These are phyloP conservation scores for Chaetodon trifasciatus DNA, from an alignment of 2,797 vertebrate species.

Conservation along the genomic window DNA sequence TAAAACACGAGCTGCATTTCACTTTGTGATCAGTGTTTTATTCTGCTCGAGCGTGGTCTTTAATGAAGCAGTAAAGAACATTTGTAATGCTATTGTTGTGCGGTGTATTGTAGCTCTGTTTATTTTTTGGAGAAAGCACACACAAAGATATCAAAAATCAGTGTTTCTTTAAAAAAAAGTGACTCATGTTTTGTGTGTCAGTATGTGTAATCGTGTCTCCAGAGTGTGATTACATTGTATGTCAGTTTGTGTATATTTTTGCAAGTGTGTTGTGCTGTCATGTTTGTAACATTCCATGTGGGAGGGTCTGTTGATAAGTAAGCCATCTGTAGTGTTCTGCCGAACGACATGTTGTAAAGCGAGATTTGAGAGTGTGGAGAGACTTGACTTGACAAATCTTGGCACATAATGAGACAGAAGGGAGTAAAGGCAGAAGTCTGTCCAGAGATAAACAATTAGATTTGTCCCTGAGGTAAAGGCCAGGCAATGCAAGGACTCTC, in stretches of 20 bases:
- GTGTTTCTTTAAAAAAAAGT: slow-evolving; percentile 62
- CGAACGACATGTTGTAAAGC: slow-evolving; percentile 88
- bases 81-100: slow-evolving; percentile 24
- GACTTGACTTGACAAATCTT: slow-evolving; percentile 92
- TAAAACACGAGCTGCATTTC: slow-evolving; percentile 21
- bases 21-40: slow-evolving; percentile 22
- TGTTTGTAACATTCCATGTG: slow-evolving; percentile 89
- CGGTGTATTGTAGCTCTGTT: slow-evolving; percentile 25
- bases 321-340: slow-evolving; percentile 91
- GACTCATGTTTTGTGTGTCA: slow-evolving; percentile 77
- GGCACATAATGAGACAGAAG: slow-evolving; percentile 91
- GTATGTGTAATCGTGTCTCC: slow-evolving; percentile 72
- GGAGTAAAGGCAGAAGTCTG: slow-evolving; percentile 89
- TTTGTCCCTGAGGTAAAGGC: slow-evolving; percentile 90
- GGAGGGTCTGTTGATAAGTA: slow-evolving; percentile 90
- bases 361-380: slow-evolving; percentile 88
- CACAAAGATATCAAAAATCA: slow-evolving; percentile 67
- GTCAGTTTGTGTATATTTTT: slow-evolving; percentile 85
- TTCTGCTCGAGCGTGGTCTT: slow-evolving; percentile 8
- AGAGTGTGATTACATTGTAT: slow-evolving; percentile 81
- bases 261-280: slow-evolving; percentile 87
- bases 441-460: slow-evolving; percentile 93
- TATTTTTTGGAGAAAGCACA: slow-evolving; percentile 49
- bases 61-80: slow-evolving; percentile 12
- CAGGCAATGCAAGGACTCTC: slow-evolving; percentile 86